Conservation (phyloP, 2,797 vertebrate species). For the Bradypodion ventrale region DNA sequence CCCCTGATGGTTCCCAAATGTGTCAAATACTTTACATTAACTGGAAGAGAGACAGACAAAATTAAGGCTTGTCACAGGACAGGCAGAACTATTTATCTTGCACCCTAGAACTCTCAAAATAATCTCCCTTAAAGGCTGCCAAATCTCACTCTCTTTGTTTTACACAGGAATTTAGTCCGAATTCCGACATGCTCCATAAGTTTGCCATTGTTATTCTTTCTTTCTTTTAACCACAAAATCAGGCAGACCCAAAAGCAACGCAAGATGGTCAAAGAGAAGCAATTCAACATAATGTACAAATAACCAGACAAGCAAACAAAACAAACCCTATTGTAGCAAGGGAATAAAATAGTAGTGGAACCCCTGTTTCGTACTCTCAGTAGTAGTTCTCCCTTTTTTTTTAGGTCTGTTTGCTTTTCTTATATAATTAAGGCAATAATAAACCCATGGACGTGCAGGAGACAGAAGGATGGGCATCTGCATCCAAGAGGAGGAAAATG, state of each 20-base stretch:
- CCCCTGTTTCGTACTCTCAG: constrained; percentile 79
- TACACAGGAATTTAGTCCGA: constrained; percentile 41
- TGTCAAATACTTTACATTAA: constrained; percentile 50
- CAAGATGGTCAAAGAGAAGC: constrained; percentile 66
- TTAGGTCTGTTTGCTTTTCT: constrained; percentile 37
- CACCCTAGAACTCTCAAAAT: not conserved
- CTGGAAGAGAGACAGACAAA: constrained; percentile 38
- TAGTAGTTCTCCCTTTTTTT: constrained; percentile 76
- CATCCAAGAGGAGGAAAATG: constrained; percentile 68
- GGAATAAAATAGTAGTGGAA: constrained; percentile 63
- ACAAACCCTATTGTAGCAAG: constrained; percentile 61
- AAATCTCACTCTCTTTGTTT: constrained; percentile 51
- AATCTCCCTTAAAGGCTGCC: not conserved
- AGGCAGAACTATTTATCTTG: not conserved
- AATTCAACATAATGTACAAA: not conserved
- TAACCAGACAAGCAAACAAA: constrained; percentile 50
- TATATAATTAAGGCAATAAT: constrained; percentile 85
- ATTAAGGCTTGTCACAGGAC: constrained; percentile 55
- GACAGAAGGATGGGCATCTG: constrained; percentile 75
- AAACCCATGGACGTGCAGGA: constrained; percentile 79
- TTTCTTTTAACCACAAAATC: constrained; percentile 35
- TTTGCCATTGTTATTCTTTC: constrained; percentile 32
- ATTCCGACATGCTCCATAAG: constrained; percentile 47
- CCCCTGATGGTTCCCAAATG: constrained; percentile 38
- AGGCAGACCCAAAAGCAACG: constrained; percentile 41